phyloP scores from a whole-genome alignment of 2,797 vertebrate genomes.

The Iguana delicatissima region DNA sequence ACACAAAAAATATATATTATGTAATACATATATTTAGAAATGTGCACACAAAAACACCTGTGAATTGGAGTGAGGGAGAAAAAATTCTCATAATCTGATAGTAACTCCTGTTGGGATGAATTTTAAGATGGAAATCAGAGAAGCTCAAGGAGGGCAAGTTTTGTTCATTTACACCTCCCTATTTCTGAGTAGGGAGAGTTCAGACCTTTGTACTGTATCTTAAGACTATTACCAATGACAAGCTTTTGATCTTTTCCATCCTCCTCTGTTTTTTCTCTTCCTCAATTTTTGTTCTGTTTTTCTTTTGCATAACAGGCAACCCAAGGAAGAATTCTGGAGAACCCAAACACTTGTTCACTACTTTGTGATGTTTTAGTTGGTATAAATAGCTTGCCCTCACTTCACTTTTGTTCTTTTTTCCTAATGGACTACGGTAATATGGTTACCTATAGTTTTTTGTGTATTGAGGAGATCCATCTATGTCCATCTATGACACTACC shows the following conservation, averaged over 20 bases:
- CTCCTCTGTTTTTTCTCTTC: neutral
- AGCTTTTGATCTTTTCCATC: neutral
- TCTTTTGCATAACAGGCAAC: neutral
- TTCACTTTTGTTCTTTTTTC: too few relatives aligned
- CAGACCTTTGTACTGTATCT: neutral
- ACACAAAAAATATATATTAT: neutral
- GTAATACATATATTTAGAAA: neutral
- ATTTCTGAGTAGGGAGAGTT: neutral
- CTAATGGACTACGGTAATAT: neutral
- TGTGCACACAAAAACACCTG: neutral
- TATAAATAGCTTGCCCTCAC: neutral
- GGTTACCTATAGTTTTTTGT: neutral
- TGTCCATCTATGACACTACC: neutral
- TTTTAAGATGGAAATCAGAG: neutral
- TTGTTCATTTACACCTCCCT: neutral
- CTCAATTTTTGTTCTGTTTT: neutral
- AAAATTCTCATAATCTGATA: neutral
- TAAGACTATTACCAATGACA: neutral
- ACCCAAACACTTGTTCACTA: too few relatives aligned
- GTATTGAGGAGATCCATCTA: too few relatives aligned
- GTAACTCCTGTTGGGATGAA: neutral
- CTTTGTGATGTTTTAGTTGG: neutral
- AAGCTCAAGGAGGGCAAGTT: neutral
- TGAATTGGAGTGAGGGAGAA: neutral
- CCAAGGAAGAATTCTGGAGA: neutral